phyloP scores from a whole-genome alignment of 2,113 vertebrate species.

The Nansenia antarctica region DNA sequence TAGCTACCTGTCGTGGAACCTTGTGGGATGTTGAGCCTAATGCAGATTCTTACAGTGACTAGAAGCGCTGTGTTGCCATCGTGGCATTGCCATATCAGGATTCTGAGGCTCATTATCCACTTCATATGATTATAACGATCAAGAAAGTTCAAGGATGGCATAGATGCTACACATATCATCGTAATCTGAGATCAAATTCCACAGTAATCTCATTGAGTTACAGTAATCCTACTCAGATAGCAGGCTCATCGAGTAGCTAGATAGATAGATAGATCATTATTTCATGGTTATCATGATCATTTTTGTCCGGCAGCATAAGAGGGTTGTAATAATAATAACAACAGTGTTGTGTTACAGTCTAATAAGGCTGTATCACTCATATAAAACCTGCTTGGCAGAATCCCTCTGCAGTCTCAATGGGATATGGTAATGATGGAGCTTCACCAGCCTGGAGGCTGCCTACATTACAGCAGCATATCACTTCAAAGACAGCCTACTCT shows the following conservation, averaged over 20 bases:
- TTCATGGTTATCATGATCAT: slow-evolving; percentile 7
- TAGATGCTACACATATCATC: neutral
- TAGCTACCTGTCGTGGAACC: too few species aligned
- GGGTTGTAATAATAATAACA: too few species aligned
- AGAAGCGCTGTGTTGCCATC: too few species aligned
- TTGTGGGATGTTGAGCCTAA: too few species aligned
- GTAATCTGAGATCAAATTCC: neutral
- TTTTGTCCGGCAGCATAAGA: slow-evolving; percentile 21
- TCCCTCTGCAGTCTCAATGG: slow-evolving; percentile 62
- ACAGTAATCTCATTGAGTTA: neutral
- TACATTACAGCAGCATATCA: slow-evolving; percentile 57
- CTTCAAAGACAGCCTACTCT: slow-evolving; percentile 64
- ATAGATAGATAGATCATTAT: too few species aligned
- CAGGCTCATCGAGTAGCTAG: neutral
- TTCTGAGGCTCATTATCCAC: neutral
- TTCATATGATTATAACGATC: neutral
- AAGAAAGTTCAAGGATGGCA: too few species aligned
- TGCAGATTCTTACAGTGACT: too few species aligned
- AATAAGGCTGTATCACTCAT: slow-evolving; percentile 15
- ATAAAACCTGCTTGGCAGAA: slow-evolving; percentile 38
- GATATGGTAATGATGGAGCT: slow-evolving; percentile 63
- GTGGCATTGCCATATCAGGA: too few species aligned
- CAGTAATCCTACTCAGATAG: neutral
- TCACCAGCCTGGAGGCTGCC: slow-evolving; percentile 56
- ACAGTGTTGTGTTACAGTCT: slow-evolving; percentile 31